Evolutionary conservation across 1,140 invertebrate species (phyloP).

Genomic region (Neotoxoptera formosana): DNA sequence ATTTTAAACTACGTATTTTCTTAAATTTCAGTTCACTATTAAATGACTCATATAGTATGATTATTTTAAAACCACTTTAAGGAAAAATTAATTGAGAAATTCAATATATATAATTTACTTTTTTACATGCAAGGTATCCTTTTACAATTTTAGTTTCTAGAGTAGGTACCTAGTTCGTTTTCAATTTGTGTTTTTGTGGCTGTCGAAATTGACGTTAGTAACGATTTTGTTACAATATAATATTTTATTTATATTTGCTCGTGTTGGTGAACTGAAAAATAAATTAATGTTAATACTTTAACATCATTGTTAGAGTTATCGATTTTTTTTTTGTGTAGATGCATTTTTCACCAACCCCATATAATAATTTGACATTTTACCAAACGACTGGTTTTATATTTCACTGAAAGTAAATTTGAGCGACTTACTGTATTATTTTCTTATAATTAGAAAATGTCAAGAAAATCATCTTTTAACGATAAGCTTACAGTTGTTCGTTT

Average conservation of each 20-base stretch:
- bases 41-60: not conserved
- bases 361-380: not conserved
- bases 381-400: not conserved
- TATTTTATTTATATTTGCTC: too few species aligned
- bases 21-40: not conserved
- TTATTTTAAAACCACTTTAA: not conserved
- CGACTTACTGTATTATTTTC: fast-evolving
- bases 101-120: not conserved
- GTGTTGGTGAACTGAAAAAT: not conserved
- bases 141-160: not conserved
- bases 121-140: not conserved
- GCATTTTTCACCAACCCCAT: not conserved
- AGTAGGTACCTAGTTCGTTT: not conserved
- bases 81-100: not conserved
- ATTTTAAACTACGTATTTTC: not conserved
- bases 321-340: not conserved
- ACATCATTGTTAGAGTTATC: not conserved
- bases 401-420: not conserved
- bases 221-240: too few species aligned
- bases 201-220: too few species aligned
- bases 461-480: too few species aligned
- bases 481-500: too few species aligned
- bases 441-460: not conserved
- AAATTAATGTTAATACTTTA: not conserved
- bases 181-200: too few species aligned